These are phyloP conservation scores for Astropecten irregularis DNA, from an alignment of 53 echinoderm and acorn worm species.

Conservation along the genomic window DNA sequence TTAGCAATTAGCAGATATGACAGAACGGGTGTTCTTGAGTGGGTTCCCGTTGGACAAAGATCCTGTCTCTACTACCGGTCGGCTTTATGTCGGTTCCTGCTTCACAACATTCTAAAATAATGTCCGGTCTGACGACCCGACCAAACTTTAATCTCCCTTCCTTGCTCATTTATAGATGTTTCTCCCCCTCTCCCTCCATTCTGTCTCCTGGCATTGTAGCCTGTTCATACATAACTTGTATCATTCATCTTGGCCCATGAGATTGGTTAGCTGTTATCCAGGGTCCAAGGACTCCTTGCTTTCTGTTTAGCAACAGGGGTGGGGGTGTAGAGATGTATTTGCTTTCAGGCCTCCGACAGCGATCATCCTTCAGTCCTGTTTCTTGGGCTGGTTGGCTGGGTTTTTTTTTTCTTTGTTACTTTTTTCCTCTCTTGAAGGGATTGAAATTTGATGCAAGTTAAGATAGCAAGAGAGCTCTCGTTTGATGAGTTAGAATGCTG, in stretches of 20 bases:
- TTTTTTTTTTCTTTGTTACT: not conserved
- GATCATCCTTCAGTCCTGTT: constrained; percentile 21
- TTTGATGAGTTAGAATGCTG: too few species aligned
- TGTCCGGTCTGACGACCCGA: not conserved
- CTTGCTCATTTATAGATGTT: constrained; percentile 10
- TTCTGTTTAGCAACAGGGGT: constrained; percentile 14
- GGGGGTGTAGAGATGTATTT: too few species aligned
- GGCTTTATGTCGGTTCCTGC: constrained; percentile 35
- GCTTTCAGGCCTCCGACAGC: not conserved
- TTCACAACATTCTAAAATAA: not conserved
- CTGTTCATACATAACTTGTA: constrained; percentile 38
- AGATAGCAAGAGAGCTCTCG: too few species aligned
- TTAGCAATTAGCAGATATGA: constrained; percentile 23
- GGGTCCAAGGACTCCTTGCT: not conserved
- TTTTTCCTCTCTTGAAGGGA: not conserved
- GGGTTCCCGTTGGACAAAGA: not conserved
- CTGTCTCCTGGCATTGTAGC: too few species aligned
- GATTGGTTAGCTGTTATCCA: not conserved
- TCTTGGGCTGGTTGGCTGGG: too few species aligned
- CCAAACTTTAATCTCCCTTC: constrained; percentile 27
- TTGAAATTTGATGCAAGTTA: not conserved
- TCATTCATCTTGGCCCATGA: constrained; percentile 20
- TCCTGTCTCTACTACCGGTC: not conserved
- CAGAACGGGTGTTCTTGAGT: not conserved
- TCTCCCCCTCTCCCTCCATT: not conserved